Evolutionary conservation across 2,113 vertebrate species (phyloP), one percentile per base, ranked within the genome.

Genomic region (Poecilia latipinna): DNA sequence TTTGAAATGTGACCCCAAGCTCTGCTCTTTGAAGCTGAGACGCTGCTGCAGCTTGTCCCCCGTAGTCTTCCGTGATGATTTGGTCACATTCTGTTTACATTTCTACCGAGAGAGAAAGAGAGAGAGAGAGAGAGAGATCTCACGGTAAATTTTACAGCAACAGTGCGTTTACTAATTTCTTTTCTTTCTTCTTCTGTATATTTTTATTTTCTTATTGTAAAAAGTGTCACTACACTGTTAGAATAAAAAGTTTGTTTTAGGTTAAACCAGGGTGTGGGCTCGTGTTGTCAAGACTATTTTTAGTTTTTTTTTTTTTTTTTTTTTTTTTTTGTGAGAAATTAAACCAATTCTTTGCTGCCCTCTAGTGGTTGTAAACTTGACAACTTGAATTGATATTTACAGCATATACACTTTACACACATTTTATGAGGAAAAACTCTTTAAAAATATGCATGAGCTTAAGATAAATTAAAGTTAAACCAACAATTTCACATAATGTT

Each of bases 141-240:
- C 3, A 79, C 37, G 57, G 35, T 70, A 72, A 71, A 72, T 78
- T 70, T 83, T 51, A 77, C 82, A 81, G 82, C 44, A 13, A 68
- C 84, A 78, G 51, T n/a, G 24, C 17, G 7, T 57, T 57, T 57
- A 24, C 48, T 24, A 17, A 22, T 57, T 57, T 17, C 24, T 57
- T 57, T 57, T 57, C 92, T 93, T 89, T 57, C 92, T 93, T 89
- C 89, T 86, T 94, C 90, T 95, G 89, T 60, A 82, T 93, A 81
- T 29, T 33, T 74, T 65, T 89, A 86, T 92, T 93, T 90, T 90
- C 82, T 88, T 88, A 89, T 88, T 91, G 87, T 88, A 72, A 82
- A 90, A 85, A 82, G 1, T 88, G 51, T 80, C 80, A 79, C 22
- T 80, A 82, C 72, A 68, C 80, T 88, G 70, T 83, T 84, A 86